Evolutionary conservation across 2,113 vertebrate genomes (phyloP), one percentile per base, ranked within the genome.

Genomic region (Gambusia holbrooki): DNA sequence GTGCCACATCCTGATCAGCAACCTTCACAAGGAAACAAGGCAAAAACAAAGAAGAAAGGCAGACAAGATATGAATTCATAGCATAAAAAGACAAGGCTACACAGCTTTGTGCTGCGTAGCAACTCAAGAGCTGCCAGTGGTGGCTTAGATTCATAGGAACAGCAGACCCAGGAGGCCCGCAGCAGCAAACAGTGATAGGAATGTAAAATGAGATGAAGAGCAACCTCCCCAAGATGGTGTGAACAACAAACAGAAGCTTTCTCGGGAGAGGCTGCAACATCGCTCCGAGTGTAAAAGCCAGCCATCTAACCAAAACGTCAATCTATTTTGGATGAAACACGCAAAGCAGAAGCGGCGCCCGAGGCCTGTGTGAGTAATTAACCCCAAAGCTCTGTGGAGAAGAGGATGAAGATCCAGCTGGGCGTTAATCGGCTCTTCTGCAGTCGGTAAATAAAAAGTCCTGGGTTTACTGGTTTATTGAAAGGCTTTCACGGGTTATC

Each of bases 371-470:
- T 42, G 69, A 71, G 71, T 84, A 84, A 91, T 91, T 88, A 91
- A 89, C 88, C 82, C 83, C 76, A 82, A 88, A 85, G 74, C 79
- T 81, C 60, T 62, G 75, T 65, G 22, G 5, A 79, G 86, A 84
- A 75, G 64, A 87, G 78, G 76, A 87, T 81, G 79, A 84, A 88
- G 89, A 82, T 71, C 71, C 69, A 77, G 83, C 84, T 79, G 89
- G 85, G 69, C 82, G 91, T 89, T 89, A 92, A 91, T 93, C 77
- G 87, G 84, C 84, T 81, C 77, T 84, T 89, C 88, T 89, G 86
- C 76, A 87, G 87, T 86, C 67, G 63, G 89, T 92, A 92, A 92
- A 93, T 91, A 89, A 92, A 87, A 82, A 78, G 83, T 80, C 76
- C 79, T 67, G 84, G 86, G 84, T 88, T 74, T 87, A 90, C 86